Evolutionary conservation across 2,888 invertebrate species (phyloP).

Genomic region (Xylocampa areola): DNA sequence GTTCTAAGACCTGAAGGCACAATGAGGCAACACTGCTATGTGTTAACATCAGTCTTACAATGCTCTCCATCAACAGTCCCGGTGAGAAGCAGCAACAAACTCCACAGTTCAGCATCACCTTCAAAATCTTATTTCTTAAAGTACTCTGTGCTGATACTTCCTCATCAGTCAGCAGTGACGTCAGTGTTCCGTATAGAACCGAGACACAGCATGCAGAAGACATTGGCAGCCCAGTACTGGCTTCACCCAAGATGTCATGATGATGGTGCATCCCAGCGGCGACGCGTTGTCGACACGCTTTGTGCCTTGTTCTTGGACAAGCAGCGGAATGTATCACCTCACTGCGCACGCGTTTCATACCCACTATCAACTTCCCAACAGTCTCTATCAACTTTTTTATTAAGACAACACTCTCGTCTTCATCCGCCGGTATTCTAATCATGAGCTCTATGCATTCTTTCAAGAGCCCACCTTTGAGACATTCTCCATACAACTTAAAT

Average conservation of each 20-base stretch:
- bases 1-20: conserved; percentile 89
- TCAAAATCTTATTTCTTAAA: conserved; percentile 84
- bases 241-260: conserved; percentile 88
- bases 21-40: conserved; percentile 76
- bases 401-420: conserved; percentile 76
- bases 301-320: conserved; percentile 87
- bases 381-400: conserved; percentile 89
- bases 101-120: conserved; percentile 89
- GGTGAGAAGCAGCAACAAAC: conserved; percentile 91
- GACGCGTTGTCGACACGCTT: conserved; percentile 82
- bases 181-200: conserved; percentile 87
- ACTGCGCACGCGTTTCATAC: conserved; percentile 89
- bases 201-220: conserved; percentile 89
- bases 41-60: conserved; percentile 85
- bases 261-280: conserved; percentile 89
- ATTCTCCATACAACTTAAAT: conserved; percentile 90
- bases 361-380: conserved; percentile 88
- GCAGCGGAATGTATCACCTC: conserved; percentile 89
- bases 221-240: conserved; percentile 76
- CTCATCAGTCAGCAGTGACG: conserved; percentile 84
- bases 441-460: conserved; percentile 89
- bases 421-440: conserved; percentile 84
- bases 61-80: conserved; percentile 83
- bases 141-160: conserved; percentile 74
- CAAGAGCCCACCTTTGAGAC: conserved; percentile 89